Base-by-base conservation (phyloP, 2,888 invertebrate species). In the Taphrorychus bicolor region DNA sequence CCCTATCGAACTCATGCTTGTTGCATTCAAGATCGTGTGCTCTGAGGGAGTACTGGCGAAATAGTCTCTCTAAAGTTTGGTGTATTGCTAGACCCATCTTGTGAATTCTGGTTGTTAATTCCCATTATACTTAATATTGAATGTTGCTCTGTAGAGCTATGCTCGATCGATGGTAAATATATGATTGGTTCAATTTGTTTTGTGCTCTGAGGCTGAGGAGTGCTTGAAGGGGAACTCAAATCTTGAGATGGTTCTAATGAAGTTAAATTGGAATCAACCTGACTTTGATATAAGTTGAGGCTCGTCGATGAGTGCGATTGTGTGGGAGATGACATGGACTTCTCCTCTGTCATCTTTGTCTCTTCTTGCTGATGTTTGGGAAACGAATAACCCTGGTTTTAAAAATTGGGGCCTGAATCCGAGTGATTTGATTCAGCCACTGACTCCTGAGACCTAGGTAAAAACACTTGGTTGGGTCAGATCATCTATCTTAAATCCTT, bases 401-500 rank as follows among this genome's bases (percentile, higher is more conserved):
- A 71, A 59, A 73, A 74, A 60, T 54, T 74, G n/a, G 72, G 73
- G 69, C 72, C 74, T 62, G 72, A 71, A 65, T 75, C 75, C 59
- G 76, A 76, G 71, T 76, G 76, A 65, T 69, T 76, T 61, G 78
- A 76, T 71, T 79, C 79, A 17, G 77, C 72, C 59, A 78, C 70
- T 19, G 79, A 77, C 70, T 81, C 81, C 71, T 79, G 79, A 23
- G 80, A 76, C 57, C 80, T 76, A 77, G 64, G 76, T 73, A 18
- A 73, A 73, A 45, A 73, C 73, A 59, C 76, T 77, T 4, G 78
- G 76, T 59, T 77, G 78, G 19, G 76, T 76, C 54, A 78, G 76
- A 76, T 83, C 83, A 69, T 85, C 85, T 77, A 83, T 81, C 76
- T 84, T 83, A 52, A 24, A 66, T 48, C 79, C 76, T 73, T 77